phyloP scores from a whole-genome alignment of 2,113 vertebrate genomes.

The Peromyscus californicus region DNA sequence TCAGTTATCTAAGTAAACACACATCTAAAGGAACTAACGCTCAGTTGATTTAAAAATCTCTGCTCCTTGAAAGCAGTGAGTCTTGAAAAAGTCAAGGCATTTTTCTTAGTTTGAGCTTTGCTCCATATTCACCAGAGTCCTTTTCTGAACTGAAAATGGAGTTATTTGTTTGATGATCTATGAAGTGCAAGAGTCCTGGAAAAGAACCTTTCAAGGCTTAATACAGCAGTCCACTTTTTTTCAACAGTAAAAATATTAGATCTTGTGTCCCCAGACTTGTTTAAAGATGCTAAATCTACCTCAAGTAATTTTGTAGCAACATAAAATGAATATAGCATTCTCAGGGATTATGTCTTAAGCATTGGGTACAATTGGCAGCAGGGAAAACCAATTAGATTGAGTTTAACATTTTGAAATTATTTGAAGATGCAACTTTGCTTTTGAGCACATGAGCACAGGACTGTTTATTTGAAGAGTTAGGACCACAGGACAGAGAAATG shows the following conservation, averaged over 20 bases:
- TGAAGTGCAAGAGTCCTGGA: not conserved
- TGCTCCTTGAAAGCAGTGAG: not conserved
- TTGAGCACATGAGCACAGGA: not conserved
- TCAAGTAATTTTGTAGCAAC: not conserved
- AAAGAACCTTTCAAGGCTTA: not conserved
- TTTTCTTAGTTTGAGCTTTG: not conserved
- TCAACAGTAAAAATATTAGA: not conserved
- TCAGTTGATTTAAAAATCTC: not conserved
- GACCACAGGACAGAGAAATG: not conserved
- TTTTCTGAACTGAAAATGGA: not conserved
- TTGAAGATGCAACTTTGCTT: not conserved
- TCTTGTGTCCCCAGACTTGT: not conserved
- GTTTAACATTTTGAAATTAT: not conserved
- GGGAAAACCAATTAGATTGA: not conserved
- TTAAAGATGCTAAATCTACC: not conserved
- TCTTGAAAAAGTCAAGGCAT: not conserved
- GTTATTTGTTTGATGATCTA: not conserved
- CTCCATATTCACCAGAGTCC: not conserved
- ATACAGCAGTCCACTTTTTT: not conserved
- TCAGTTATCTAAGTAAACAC: not conserved
- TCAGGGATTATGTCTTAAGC: not conserved
- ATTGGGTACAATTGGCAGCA: not conserved
- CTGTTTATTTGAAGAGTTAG: constrained; percentile 12
- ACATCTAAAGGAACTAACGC: not conserved
- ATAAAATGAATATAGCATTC: not conserved